Percentiles rank a stretch among this genome's conserved stretches.
Evolutionary conservation across 2,113 vertebrate species (phyloP).

Genomic region (Tupaia chinensis): DNA sequence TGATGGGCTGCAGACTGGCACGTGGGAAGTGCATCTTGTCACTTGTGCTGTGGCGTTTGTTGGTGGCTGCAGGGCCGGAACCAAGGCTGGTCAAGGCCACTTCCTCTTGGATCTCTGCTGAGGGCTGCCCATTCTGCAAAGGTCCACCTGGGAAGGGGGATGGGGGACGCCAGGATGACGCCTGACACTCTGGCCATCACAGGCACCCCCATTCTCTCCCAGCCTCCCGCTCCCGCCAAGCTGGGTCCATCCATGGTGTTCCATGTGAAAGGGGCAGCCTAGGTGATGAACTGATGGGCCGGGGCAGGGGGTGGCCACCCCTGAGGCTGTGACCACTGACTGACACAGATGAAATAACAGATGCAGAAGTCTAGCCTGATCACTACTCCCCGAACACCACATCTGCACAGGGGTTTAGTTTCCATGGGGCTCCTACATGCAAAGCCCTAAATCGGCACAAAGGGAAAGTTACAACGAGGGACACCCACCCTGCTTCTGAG

Average conservation of each 20-base stretch:
- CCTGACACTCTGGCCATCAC: not conserved
- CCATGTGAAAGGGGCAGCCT: not conserved
- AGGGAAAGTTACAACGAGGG: not conserved
- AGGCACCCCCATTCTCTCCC: not conserved
- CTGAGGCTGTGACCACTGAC: not conserved
- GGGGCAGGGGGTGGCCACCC: not conserved
- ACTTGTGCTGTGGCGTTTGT: slow-evolving; percentile 93
- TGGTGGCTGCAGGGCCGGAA: slow-evolving; percentile 86
- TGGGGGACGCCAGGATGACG: not conserved
- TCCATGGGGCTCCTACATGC: not conserved
- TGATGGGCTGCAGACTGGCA: slow-evolving; percentile 95
- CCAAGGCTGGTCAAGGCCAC: slow-evolving; percentile 94
- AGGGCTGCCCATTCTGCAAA: slow-evolving; percentile 95
- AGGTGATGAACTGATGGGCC: not conserved
- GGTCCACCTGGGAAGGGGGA: slow-evolving; percentile 88
- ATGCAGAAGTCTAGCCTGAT: not conserved
- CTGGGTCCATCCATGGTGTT: not conserved
- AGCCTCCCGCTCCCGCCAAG: not conserved
- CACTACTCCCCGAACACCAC: not conserved
- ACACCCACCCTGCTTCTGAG: not conserved
- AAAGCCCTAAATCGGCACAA: not conserved
- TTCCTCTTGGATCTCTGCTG: slow-evolving; percentile 96
- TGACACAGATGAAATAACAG: not conserved
- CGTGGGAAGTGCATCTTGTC: slow-evolving; percentile 95
- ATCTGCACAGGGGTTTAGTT: not conserved